Evolutionary conservation across 2,888 invertebrate genomes (phyloP), one percentile per base, ranked within the genome.

Genomic region (Scaptomyza parva): DNA sequence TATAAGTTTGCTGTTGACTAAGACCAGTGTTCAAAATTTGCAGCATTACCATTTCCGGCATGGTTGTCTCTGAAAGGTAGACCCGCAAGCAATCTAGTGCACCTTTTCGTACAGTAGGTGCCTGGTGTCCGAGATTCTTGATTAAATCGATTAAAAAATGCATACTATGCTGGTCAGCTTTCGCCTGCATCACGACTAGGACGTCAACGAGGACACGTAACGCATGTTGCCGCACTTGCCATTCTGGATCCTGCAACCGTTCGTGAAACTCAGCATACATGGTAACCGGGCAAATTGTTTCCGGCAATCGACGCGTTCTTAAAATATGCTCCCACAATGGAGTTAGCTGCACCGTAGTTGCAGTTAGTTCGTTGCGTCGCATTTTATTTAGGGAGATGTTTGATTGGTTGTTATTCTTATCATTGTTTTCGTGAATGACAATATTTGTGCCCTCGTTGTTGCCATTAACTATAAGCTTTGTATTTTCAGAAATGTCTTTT

Each of bases 201-300:
- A 97, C 94, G 91, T 97, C 96, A 26, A 95, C 94, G 35, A 97
- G 93, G 8, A 97, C 96, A 52, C 96, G 92, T 6, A 97, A 92
- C 24, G 96, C 96, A 90, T 97, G 96, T 73, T 96, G 95, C 9
- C 96, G 94, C 33, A 97, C 96, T 91, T 96, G 96, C 94, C 96
- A 95, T 90, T 97, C 96, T 1, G 96, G 95, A 89, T 96, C 96
- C 37, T 94, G 93, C 44, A 96, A 92, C 50, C 96, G 93, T 75
- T 95, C 95, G 43, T 94, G 93, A 86, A 96, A 94, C 80, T 96
- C 96, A 54, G 93, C 92, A 89, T 95, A 96, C 82, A 96, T 94
- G 57, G 93, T 93, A 63, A 92, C 92, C 2, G 94, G 93, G 86
- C 95, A 94, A 50, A 95, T 92, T 70, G 94, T 94, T 20, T 94